Percentiles rank a stretch among this genome's conserved stretches.
These are phyloP conservation scores for Sminthurides bifidus DNA, from an alignment of 1,140 invertebrate genomes.

Conservation along the genomic window DNA sequence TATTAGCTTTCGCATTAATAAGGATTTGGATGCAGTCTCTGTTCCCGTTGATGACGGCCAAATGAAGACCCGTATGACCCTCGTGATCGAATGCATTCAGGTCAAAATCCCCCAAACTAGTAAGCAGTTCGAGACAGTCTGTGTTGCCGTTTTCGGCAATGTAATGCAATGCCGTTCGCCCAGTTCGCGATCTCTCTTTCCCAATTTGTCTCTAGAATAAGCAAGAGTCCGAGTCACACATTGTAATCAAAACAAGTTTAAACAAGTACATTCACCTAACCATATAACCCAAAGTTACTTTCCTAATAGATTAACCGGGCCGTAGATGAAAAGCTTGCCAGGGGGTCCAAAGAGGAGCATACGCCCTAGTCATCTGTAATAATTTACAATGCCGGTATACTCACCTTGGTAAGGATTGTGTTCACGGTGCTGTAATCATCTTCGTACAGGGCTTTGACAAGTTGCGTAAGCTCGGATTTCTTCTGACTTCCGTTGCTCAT, in stretches of 20 bases:
- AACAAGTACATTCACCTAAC: not conserved
- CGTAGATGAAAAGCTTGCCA: too few relatives aligned
- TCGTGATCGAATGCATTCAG: slow-evolving; percentile 75
- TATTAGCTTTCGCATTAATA: slow-evolving; percentile 67
- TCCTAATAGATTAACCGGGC: too few relatives aligned
- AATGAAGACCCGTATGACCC: slow-evolving; percentile 83
- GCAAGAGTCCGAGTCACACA: not conserved
- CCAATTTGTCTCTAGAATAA: slow-evolving; percentile 12
- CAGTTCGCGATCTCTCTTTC: slow-evolving; percentile 60
- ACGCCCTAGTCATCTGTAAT: too few relatives aligned
- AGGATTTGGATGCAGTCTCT: slow-evolving; percentile 66
- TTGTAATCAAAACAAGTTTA: not conserved
- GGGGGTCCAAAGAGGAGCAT: too few relatives aligned
- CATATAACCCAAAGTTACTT: too few relatives aligned
- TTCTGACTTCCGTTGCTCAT: slow-evolving; percentile 1
- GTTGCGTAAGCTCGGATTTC: not conserved
- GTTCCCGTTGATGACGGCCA: slow-evolving; percentile 83
- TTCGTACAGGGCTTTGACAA: not conserved
- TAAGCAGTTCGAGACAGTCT: slow-evolving; percentile 53
- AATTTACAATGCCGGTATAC: not conserved
- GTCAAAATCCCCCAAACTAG: slow-evolving; percentile 59
- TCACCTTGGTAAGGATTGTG: not conserved
- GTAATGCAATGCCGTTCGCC: slow-evolving; percentile 83
- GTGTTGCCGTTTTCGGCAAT: slow-evolving; percentile 55
- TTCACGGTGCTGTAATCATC: not conserved